phyloP scores from a whole-genome alignment of 2,113 vertebrate species.

The Rhabdornis inornatus region DNA sequence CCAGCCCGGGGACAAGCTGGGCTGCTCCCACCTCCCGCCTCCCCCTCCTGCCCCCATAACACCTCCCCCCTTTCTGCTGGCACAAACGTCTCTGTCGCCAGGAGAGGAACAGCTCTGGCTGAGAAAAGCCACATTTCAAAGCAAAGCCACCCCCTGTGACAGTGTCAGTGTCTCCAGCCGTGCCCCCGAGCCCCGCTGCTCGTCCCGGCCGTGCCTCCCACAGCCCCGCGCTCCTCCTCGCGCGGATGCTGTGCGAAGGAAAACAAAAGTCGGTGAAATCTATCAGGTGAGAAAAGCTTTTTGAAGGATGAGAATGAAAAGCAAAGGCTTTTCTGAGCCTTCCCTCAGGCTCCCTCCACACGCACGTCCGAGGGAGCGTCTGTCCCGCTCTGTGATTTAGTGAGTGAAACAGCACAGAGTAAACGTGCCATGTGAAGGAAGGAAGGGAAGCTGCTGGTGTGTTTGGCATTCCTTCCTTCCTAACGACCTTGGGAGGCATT shows the following conservation, averaged over 20 bases:
- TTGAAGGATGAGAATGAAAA: not conserved
- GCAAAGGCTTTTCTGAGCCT: not conserved
- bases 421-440: not conserved
- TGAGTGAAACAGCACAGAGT: not conserved
- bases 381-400: not conserved
- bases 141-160: not conserved
- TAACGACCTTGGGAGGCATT: not conserved
- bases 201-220: not conserved
- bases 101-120: not conserved
- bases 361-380: not conserved
- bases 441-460: not conserved
- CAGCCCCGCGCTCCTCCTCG: not conserved
- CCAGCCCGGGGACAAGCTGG: not conserved
- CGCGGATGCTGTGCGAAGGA: not conserved
- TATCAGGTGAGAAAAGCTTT: constrained; percentile 24
- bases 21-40: not conserved
- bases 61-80: not conserved
- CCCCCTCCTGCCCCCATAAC: not conserved
- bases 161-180: not conserved
- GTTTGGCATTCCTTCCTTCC: not conserved
- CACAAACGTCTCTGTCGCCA: not conserved
- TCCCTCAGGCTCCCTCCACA: not conserved
- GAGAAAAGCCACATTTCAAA: not conserved
- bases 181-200: not conserved
- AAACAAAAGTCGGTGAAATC: constrained; percentile 3